Evolutionary conservation across 2,797 vertebrate genomes (phyloP).

Genomic region (Spondyliosoma cantharus): DNA sequence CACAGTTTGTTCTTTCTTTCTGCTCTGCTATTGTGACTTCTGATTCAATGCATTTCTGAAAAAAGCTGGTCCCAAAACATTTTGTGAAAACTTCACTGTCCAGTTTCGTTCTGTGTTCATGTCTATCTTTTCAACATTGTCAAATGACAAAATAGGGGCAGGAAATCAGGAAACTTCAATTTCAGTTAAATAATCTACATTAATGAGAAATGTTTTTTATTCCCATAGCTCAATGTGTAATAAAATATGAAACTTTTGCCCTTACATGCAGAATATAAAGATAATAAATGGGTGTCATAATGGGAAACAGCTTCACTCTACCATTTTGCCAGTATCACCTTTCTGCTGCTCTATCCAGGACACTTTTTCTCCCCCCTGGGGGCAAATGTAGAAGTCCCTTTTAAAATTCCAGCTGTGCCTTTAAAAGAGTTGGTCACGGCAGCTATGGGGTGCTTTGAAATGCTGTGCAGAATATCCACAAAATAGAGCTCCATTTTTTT

Average conservation of each 20-base stretch:
- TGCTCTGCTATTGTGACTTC: conserved; percentile 33
- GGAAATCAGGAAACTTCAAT: conserved; percentile 8
- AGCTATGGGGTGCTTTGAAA: conserved; percentile 62
- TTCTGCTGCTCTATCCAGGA: conserved; percentile 65
- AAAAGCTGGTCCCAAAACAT: conserved; percentile 27
- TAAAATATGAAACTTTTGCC: conserved; percentile 39
- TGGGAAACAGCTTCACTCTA: conserved; percentile 58
- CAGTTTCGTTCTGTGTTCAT: conserved; percentile 17
- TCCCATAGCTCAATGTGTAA: conserved; percentile 11
- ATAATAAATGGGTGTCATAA: conserved; percentile 52
- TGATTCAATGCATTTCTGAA: conserved; percentile 31
- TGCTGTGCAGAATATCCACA: conserved; percentile 64
- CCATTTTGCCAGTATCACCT: conserved; percentile 66
- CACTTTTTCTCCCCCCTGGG: conserved; percentile 52
- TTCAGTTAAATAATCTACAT: conserved; percentile 6
- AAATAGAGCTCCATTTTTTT: conserved; percentile 33
- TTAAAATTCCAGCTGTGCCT: conserved; percentile 75
- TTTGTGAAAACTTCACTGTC: conserved; percentile 25
- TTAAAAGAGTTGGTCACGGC: conserved; percentile 73
- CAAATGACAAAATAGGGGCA: conserved; percentile 33
- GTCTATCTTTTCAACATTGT: conserved; percentile 13
- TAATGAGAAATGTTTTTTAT: background rate
- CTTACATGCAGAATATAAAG: conserved; percentile 24
- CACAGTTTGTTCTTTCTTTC: conserved; percentile 22
- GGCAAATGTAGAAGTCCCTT: conserved; percentile 72